Percentiles rank a stretch among this genome's conserved stretches.
These are phyloP conservation scores for Pollachius pollachius DNA, from an alignment of 2,113 vertebrate species.

Conservation along the genomic window DNA sequence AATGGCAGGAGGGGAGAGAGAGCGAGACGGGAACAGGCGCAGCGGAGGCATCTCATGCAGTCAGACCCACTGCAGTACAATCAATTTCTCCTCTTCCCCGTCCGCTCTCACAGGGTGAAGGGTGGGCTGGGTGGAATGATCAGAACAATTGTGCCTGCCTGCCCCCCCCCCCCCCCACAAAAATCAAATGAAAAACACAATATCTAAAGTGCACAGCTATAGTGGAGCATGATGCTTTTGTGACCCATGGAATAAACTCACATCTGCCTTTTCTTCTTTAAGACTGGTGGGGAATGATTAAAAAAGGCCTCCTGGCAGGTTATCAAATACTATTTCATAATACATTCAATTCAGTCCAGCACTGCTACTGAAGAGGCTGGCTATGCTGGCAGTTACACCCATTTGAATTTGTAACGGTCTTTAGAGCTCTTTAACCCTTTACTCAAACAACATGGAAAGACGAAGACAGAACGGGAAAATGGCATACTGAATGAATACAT, in stretches of 20 bases:
- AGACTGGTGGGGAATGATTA: slow-evolving; percentile 18
- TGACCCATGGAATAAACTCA: not conserved
- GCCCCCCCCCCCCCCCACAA: not conserved
- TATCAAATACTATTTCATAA: not conserved
- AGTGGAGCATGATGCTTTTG: slow-evolving; percentile 1
- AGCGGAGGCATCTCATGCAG: not conserved
- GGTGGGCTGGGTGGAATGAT: not conserved
- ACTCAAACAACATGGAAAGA: not conserved
- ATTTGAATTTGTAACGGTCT: slow-evolving; percentile 25
- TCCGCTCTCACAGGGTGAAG: not conserved
- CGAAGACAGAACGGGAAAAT: slow-evolving; percentile 11
- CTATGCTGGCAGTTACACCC: slow-evolving; percentile 29
- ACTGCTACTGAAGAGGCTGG: slow-evolving; percentile 49
- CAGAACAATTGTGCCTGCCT: not conserved
- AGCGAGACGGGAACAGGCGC: not conserved
- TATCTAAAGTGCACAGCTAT: slow-evolving; percentile 34
- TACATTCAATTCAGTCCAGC: slow-evolving; percentile 60
- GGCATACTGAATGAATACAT: slow-evolving; percentile 7
- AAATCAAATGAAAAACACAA: not conserved
- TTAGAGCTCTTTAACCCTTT: slow-evolving; percentile 13
- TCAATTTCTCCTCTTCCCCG: slow-evolving; percentile 26
- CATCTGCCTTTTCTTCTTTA: not conserved
- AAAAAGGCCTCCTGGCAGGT: slow-evolving; percentile 9
- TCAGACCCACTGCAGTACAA: slow-evolving; percentile 20
- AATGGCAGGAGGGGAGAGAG: not conserved